Conservation (phyloP, 2,113 vertebrate genomes). For the Pangasianodon hypophthalmus region DNA sequence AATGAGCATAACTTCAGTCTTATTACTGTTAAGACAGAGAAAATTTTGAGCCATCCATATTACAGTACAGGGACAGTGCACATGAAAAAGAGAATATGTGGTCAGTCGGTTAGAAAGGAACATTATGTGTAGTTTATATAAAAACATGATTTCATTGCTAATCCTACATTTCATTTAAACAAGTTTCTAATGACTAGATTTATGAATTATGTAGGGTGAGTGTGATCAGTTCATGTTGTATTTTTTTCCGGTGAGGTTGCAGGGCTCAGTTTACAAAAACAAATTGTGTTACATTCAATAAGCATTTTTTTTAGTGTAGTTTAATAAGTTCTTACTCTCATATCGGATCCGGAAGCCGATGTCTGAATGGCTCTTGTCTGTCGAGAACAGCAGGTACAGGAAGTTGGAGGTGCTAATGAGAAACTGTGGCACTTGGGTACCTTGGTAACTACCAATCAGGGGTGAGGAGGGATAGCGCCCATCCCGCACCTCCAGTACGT, state of each 20-base stretch:
- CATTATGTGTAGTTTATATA: neutral
- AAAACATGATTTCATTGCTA: neutral
- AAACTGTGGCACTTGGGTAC: conserved; percentile 98
- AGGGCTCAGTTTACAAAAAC: neutral
- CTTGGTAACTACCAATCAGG: conserved; percentile 92
- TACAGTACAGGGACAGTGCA: neutral
- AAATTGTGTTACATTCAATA: neutral
- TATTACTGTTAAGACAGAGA: no score
- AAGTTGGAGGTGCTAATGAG: conserved; percentile 98
- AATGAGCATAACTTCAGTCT: no score
- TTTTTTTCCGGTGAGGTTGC: neutral
- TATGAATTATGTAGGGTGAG: neutral
- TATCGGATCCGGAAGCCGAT: conserved; percentile 96
- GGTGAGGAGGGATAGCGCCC: conserved; percentile 90
- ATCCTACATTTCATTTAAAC: neutral
- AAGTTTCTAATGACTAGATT: neutral
- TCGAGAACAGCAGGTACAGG: conserved; percentile 93
- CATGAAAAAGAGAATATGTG: neutral
- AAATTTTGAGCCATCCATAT: no score
- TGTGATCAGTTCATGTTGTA: neutral
- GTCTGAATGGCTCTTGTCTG: conserved; percentile 97
- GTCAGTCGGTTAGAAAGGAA: neutral
- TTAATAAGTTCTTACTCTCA: conserved; percentile 82
- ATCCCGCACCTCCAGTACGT: conserved; percentile 91
- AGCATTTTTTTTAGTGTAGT: neutral